Evolutionary conservation across 2,113 vertebrate genomes (phyloP).

Genomic region (Rana temporaria): DNA sequence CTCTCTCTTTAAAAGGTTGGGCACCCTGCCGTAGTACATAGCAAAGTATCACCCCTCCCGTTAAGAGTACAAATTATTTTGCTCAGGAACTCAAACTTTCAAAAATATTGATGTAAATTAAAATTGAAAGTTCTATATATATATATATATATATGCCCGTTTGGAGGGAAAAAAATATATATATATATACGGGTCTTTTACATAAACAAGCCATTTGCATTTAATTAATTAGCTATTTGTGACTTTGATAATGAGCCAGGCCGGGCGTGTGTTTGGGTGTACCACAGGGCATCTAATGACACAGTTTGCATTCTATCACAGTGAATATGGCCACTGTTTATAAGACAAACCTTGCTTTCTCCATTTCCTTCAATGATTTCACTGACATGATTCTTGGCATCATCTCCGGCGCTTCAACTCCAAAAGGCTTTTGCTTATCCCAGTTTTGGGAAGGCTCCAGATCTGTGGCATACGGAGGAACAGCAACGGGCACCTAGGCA

Average conservation of each 20-base stretch:
- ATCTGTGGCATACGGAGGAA: slow-evolving; percentile 50
- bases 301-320: background rate
- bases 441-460: slow-evolving; percentile 6
- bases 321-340: background rate
- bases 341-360: slow-evolving; percentile 65
- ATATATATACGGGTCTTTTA: background rate
- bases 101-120: too few species aligned
- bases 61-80: too few species aligned
- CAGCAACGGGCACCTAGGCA: slow-evolving; percentile 59
- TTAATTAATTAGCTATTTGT: background rate
- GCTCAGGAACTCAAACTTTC: too few species aligned
- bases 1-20: too few species aligned
- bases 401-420: slow-evolving; percentile 9
- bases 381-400: slow-evolving; percentile 19
- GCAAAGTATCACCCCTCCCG: too few species aligned
- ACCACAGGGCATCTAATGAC: background rate
- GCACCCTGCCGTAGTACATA: too few species aligned
- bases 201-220: too few species aligned
- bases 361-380: slow-evolving; percentile 42
- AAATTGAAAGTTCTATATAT: too few species aligned
- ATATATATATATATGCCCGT: too few species aligned
- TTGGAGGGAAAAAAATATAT: too few species aligned
- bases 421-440: slow-evolving; percentile 28
- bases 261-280: background rate
- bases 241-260: background rate